Percentiles rank a stretch among this genome's conserved stretches.
phyloP scores from a whole-genome alignment of 2,797 vertebrate genomes.

The Carcharodon carcharias region DNA sequence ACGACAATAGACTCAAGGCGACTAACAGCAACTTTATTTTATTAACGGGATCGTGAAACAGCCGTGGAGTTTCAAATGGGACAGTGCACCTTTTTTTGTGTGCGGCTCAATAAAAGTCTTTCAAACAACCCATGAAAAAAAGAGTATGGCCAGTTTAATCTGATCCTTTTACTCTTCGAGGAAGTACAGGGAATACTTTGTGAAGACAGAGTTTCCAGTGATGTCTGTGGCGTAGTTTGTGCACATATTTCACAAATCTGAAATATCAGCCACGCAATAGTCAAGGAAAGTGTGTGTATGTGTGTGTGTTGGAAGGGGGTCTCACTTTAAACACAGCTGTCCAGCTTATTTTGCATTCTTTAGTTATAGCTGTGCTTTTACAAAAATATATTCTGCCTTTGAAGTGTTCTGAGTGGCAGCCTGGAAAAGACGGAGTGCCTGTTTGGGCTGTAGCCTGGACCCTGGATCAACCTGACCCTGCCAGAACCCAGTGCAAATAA shows the following conservation, averaged over 20 bases:
- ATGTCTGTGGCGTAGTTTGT: not conserved
- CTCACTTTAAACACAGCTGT: slow-evolving; percentile 55
- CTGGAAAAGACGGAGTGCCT: slow-evolving; percentile 55
- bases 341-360: slow-evolving; percentile 47
- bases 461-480: slow-evolving; percentile 1
- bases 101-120: not conserved
- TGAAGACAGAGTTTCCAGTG: not conserved
- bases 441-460: not conserved
- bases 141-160: not conserved
- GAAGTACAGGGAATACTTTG: not conserved
- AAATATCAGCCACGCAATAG: not conserved
- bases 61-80: not conserved
- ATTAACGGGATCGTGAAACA: not conserved
- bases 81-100: not conserved
- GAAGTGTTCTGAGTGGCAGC: slow-evolving; percentile 56
- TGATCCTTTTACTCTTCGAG: not conserved
- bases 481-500: slow-evolving; percentile 17
- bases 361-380: slow-evolving; percentile 59
- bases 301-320: slow-evolving; percentile 50
- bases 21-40: not conserved
- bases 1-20: not conserved
- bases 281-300: not conserved
- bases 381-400: slow-evolving; percentile 66
- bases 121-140: not conserved
- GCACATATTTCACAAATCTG: not conserved